A percentile compares a stretch with the other conserved stretches of the same genome.
These are phyloP conservation scores for Sphecodes monilicornis DNA, from an alignment of 2,888 invertebrate species.

Conservation along the genomic window DNA sequence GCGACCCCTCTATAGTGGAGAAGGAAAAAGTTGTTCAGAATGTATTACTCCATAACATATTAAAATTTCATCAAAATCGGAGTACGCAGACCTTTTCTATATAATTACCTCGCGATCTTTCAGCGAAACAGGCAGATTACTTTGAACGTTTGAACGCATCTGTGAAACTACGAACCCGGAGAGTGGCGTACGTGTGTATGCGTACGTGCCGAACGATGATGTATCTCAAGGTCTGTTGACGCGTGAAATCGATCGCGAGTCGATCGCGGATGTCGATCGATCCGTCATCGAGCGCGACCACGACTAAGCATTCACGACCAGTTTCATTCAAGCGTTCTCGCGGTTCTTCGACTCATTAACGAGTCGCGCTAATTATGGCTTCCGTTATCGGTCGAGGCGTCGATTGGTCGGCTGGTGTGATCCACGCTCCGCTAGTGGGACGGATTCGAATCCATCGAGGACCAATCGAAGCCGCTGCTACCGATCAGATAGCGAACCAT, in stretches of 20 bases:
- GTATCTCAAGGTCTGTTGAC: slow-evolving; percentile 1
- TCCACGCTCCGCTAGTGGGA: slow-evolving; percentile 72
- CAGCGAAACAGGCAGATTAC: background rate
- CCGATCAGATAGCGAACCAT: slow-evolving; percentile 75
- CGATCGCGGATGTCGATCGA: slow-evolving; percentile 27
- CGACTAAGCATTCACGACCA: slow-evolving; percentile 57
- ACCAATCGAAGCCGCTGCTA: slow-evolving; percentile 75
- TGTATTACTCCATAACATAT: too few species aligned
- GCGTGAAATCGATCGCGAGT: slow-evolving; percentile 21
- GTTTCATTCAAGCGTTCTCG: slow-evolving; percentile 72
- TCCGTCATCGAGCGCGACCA: slow-evolving; percentile 55
- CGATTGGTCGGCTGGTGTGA: slow-evolving; percentile 76
- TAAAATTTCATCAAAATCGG: too few species aligned
- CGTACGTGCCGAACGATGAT: slow-evolving; percentile 2
- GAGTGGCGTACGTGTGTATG: background rate
- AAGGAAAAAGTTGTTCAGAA: too few species aligned
- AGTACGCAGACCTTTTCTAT: too few species aligned
- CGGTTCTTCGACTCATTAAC: slow-evolving; percentile 77
- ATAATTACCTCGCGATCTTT: background rate
- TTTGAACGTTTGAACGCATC: background rate
- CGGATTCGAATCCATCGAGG: slow-evolving; percentile 73
- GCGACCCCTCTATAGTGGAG: too few species aligned
- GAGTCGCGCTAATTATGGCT: slow-evolving; percentile 81
- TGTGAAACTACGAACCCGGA: background rate
- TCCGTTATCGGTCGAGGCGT: slow-evolving; percentile 75